Base-by-base conservation (phyloP, 1,140 invertebrate species). In the Penaeus indicus region DNA sequence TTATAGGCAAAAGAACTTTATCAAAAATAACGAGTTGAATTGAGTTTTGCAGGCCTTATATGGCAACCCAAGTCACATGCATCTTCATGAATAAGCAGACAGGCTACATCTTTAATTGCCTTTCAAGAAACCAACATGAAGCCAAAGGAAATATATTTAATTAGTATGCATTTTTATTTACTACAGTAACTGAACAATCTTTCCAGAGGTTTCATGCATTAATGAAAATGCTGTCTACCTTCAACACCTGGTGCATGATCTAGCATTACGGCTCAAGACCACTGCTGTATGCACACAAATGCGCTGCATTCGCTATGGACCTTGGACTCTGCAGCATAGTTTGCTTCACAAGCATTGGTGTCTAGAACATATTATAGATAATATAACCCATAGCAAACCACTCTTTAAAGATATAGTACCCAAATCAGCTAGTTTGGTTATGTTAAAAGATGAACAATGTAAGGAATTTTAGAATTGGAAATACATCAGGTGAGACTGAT, bases 261-360 rank as follows among this genome's bases (percentile, higher is more conserved):
- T 99, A 77, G 98, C 97, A 4, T 92, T 96, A 0, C 94, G 95
- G 92, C 91, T 98, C 32, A 95, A 96, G 91, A 95, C 95, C 47
- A 94, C 94, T n/a, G 98, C 98, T 4, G 94, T 96, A 87, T 97
- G 96, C 92, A 95, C 95, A 0, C 94, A 95, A 77, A 93, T 99
- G 16, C 95, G 96, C 85, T 97, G 97, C 91, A 95, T 97, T 27
- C 94, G 96, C 61, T 96, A 96, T 92, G 97, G 97, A 27, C 94
- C 96, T 91, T 99, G 99, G 92, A 94, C 94, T n/a, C 80, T 96
- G 10, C 93, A 96, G 0, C 93, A 96, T 91, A 95, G 97, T 19
- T 92, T 99, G 11, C 93, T 99, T 1, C 93, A 94, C 54, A 97
- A 98, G 93, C 95, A 98, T 90, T 99, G 97, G 96, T 94, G 93